phyloP scores from a whole-genome alignment of 2,113 vertebrate genomes.

The Butastur rufipennis region DNA sequence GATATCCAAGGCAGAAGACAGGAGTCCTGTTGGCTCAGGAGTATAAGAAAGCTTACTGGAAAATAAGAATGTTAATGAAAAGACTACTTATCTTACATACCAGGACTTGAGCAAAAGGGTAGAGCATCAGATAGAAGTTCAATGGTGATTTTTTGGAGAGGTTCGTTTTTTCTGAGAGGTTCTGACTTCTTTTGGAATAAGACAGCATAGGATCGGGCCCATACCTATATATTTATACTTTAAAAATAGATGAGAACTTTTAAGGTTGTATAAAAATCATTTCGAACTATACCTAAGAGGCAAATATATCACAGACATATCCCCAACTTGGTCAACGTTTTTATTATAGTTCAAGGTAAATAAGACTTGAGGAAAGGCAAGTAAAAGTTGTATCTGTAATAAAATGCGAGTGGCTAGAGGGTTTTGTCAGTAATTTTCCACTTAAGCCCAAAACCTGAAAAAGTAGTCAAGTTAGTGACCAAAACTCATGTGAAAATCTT shows the following conservation, averaged over 20 bases:
- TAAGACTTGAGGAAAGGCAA: neutral
- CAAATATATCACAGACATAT: neutral
- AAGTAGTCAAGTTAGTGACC: neutral
- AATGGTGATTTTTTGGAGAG: neutral
- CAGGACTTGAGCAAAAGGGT: neutral
- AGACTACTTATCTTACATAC: neutral
- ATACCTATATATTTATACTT: neutral
- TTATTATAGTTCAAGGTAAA: neutral
- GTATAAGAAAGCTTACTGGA: neutral
- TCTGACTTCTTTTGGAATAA: neutral
- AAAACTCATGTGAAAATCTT: neutral
- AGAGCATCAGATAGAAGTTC: neutral
- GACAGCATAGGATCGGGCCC: neutral
- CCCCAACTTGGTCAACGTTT: neutral
- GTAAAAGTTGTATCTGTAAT: neutral
- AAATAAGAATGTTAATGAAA: neutral
- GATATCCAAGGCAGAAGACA: neutral
- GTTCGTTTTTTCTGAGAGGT: neutral
- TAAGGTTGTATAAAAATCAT: neutral
- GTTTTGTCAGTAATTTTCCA: neutral
- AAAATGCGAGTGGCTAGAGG: neutral
- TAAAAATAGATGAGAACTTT: neutral
- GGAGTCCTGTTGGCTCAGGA: neutral
- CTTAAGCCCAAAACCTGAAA: neutral
- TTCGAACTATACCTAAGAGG: neutral